Conservation (phyloP, 2,888 invertebrate genomes). For the Macaria notata region DNA sequence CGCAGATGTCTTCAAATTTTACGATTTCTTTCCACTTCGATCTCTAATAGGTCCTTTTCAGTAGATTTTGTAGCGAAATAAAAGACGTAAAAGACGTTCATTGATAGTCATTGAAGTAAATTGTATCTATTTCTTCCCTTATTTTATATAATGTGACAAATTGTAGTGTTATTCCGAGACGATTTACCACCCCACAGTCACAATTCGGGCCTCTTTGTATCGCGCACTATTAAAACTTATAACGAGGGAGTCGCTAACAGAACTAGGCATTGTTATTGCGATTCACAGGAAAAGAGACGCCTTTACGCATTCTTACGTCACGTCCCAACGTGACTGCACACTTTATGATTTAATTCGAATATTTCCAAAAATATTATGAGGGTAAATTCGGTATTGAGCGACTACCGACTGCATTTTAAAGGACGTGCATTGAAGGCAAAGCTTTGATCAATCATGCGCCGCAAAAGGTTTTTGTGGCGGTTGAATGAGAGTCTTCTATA, state of each 20-base stretch:
- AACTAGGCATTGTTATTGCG: slow-evolving; percentile 47
- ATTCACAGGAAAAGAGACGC: slow-evolving; percentile 44
- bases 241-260: slow-evolving; percentile 61
- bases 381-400: slow-evolving; percentile 26
- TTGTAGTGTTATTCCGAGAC: slow-evolving; percentile 32
- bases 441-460: slow-evolving; percentile 79
- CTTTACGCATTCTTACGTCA: slow-evolving; percentile 39
- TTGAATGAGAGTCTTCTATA: slow-evolving; percentile 64
- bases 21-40: slow-evolving; percentile 19
- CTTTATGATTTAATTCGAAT: slow-evolving; percentile 21
- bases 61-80: slow-evolving; percentile 6
- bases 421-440: slow-evolving; percentile 56
- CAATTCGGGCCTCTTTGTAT: slow-evolving; percentile 60
- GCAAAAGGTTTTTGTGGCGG: slow-evolving; percentile 71
- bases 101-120: too few species aligned
- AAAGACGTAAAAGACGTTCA: not conserved
- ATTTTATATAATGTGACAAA: not conserved
- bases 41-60: slow-evolving; percentile 9
- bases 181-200: slow-evolving; percentile 42
- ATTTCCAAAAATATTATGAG: slow-evolving; percentile 18
- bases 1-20: slow-evolving; percentile 28
- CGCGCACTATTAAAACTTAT: slow-evolving; percentile 73
- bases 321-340: slow-evolving; percentile 32
- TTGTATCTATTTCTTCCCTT: too few species aligned
- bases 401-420: slow-evolving; percentile 57